Conservation (phyloP, 1,140 invertebrate genomes). For the Diorhabda carinulata region DNA sequence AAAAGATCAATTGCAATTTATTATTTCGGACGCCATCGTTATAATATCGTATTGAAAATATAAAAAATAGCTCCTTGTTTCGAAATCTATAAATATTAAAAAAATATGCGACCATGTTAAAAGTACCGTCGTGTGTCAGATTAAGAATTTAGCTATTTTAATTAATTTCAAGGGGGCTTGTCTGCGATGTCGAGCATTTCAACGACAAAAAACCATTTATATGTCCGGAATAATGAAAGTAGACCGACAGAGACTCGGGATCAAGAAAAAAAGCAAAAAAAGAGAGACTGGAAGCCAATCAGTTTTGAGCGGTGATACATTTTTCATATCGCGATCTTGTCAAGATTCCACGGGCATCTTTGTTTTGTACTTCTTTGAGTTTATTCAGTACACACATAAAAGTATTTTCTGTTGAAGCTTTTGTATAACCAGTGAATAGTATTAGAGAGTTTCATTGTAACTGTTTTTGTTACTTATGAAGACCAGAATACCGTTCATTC, state of each 20-base stretch:
- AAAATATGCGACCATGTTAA: not conserved
- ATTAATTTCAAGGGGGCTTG: slow-evolving; percentile 29
- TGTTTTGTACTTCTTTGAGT: slow-evolving; percentile 19
- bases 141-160: slow-evolving; percentile 26
- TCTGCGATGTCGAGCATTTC: slow-evolving; percentile 27
- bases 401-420: not conserved
- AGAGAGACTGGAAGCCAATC: slow-evolving; percentile 27
- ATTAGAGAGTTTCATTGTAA: too few species aligned
- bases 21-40: too few species aligned
- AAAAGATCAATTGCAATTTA: too few species aligned
- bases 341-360: slow-evolving; percentile 30
- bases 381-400: slow-evolving; percentile 9
- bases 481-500: too few species aligned
- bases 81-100: not conserved
- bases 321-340: slow-evolving; percentile 33
- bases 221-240: slow-evolving; percentile 32
- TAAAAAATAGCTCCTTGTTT: not conserved
- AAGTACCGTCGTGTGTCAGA: slow-evolving; percentile 14
- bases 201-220: slow-evolving; percentile 28
- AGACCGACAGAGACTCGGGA: slow-evolving; percentile 13
- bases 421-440: too few species aligned
- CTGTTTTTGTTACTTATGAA: too few species aligned
- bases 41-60: too few species aligned
- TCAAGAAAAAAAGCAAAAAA: slow-evolving; percentile 14
- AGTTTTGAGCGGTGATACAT: slow-evolving; percentile 31